phyloP scores from a whole-genome alignment of 1,140 invertebrate species.

The Nephotettix cincticeps region DNA sequence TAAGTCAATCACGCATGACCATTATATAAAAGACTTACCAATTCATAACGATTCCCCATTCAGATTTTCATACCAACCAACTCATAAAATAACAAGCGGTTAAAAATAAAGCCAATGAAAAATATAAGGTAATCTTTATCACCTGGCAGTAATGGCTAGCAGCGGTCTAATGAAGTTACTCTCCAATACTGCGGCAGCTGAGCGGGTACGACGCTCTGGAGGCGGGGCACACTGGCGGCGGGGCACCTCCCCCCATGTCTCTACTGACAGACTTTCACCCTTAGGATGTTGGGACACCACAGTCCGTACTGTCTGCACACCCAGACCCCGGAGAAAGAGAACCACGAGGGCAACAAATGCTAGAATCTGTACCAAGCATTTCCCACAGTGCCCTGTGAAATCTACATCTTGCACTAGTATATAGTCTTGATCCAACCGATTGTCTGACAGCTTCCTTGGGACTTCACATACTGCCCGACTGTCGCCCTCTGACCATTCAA shows the following conservation, averaged over 20 bases:
- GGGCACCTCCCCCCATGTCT: neutral
- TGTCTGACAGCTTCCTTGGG: neutral
- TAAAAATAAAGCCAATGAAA: too few relatives aligned
- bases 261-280: neutral
- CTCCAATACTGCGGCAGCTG: neutral
- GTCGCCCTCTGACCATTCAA: conserved; percentile 25
- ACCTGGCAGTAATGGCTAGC: neutral
- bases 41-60: too few relatives aligned
- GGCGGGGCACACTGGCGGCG: neutral
- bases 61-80: too few relatives aligned
- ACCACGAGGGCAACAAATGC: conserved; percentile 7
- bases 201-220: neutral
- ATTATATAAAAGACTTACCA: too few relatives aligned
- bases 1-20: too few relatives aligned
- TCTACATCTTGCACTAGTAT: neutral
- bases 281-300: neutral
- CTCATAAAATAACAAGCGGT: too few relatives aligned
- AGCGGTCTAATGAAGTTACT: neutral
- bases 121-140: too few relatives aligned
- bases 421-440: too few relatives aligned
- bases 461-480: conserved; percentile 36
- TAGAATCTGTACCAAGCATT: conserved; percentile 16
- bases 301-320: neutral
- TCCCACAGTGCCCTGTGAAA: neutral
- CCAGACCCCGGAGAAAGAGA: neutral